Conservation (phyloP, 64 coral and sea anemone species). For the Actinia tenebrosa region DNA sequence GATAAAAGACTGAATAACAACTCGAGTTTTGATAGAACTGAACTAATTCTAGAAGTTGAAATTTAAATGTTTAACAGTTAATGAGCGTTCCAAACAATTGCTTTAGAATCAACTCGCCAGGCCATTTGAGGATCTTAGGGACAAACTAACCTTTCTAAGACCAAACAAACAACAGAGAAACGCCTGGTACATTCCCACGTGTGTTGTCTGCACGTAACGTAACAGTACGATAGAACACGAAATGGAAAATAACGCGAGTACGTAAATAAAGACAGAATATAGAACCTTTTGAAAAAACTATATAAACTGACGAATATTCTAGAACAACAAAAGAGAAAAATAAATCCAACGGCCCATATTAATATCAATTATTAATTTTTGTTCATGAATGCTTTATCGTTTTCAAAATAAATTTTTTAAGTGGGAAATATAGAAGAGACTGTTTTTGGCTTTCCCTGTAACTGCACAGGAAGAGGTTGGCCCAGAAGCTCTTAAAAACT, state of each 20-base stretch:
- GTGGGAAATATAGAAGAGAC: neutral
- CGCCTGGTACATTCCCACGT: constrained; percentile 19
- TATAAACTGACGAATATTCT: neutral
- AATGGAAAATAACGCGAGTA: constrained; percentile 4
- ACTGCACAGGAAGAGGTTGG: neutral
- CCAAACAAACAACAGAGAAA: constrained; percentile 15
- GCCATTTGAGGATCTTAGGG: neutral
- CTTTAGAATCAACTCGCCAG: neutral
- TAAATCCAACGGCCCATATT: neutral
- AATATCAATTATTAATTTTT: neutral
- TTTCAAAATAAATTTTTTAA: neutral
- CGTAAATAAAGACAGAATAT: neutral
- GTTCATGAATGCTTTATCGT: neutral
- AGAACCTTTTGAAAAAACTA: neutral
- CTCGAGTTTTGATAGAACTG: neutral
- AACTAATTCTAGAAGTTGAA: neutral
- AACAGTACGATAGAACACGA: constrained; percentile 15
- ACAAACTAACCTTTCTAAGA: neutral
- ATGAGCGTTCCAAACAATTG: constrained; percentile 7
- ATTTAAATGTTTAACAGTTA: neutral
- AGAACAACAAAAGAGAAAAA: neutral
- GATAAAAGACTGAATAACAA: neutral
- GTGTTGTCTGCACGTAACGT: constrained; percentile 9
- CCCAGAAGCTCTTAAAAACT: neutral
- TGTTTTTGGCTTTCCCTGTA: neutral